Base-by-base conservation (phyloP, 2,797 vertebrate species). In the Acanthurus lineatus region DNA sequence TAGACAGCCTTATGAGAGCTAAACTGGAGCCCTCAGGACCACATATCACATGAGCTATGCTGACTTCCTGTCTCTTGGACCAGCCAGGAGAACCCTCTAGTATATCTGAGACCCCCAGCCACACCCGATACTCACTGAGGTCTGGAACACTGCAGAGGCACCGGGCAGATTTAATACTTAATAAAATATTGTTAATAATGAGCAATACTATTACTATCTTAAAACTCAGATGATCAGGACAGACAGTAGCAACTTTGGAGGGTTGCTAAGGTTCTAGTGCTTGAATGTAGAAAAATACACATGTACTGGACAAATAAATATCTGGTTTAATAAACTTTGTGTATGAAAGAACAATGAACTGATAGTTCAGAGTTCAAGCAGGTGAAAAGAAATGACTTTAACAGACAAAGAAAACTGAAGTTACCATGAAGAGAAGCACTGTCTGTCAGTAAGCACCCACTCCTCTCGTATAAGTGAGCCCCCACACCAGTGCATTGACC, bases 401-500 rank as follows among this genome's bases (percentile, higher is more conserved):
- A 73, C 19, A 72, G 58, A 72, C 15, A 71, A 22, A 1, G 9
- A 70, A 32, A 3, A 5, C 5, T 64, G 14, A 57, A 70, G 19
- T 91, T 93, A 96, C 96, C 96, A 96, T 49, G 98, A 98, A 61
- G 97, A 97, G 91, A 99, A 99, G 89, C 98, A 99, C 72, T 98
- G 96, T 72, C 96, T 96, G 90, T 98, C 97, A 14, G 98, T 99
- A 84, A 99, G 96, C 69, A 99, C 97, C 98, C 98, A 99, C 79
- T 97, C 94, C 73, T 98, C 97, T 83, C 98, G 96, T 92, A 99
- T 95, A 84, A 99, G 90, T 48, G 98, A 97, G 19, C 98, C 98
- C 68, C 98, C 98, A 48, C 98, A 99, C 94, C 97, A 97, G 94
- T 99, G 98, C 78, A 91, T 93, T 57, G 96, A 96, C 91, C 98